These are phyloP conservation scores for Acanthoscelides obtectus DNA, from an alignment of 2,888 invertebrate genomes.

Conservation along the genomic window DNA sequence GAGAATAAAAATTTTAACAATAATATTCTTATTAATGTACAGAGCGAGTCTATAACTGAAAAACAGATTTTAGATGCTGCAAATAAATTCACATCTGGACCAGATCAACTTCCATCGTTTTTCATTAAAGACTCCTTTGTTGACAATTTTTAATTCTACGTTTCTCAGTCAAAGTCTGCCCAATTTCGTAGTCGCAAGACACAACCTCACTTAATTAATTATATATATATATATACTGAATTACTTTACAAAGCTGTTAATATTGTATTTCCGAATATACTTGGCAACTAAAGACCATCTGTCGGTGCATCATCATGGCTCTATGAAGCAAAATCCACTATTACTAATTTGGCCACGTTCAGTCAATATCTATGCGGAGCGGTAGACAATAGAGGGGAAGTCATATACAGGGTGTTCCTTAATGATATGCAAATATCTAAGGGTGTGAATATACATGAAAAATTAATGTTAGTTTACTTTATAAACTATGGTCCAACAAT, in stretches of 20 bases:
- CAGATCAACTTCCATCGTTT: slow-evolving; percentile 6
- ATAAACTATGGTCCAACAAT: too few relatives aligned
- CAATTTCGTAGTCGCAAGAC: slow-evolving; percentile 4
- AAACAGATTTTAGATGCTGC: slow-evolving; percentile 5
- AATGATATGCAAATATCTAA: too few relatives aligned
- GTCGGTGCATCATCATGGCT: slow-evolving; percentile 1
- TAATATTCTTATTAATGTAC: neutral
- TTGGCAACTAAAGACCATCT: neutral
- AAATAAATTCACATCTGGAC: slow-evolving; percentile 6
- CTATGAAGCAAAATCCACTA: slow-evolving; percentile 4
- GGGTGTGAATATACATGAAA: too few relatives aligned
- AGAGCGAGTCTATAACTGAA: slow-evolving; percentile 1
- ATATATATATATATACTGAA: slow-evolving; percentile 2
- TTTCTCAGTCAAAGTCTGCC: slow-evolving; percentile 2
- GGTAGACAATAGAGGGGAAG: slow-evolving; percentile 2
- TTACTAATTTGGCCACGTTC: neutral
- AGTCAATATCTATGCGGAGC: slow-evolving; percentile 4
- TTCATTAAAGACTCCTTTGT: slow-evolving; percentile 8
- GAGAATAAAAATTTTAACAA: neutral
- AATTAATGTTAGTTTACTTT: too few relatives aligned
- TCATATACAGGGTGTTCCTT: too few relatives aligned
- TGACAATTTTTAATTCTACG: too few relatives aligned
- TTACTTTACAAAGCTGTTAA: slow-evolving; percentile 3
- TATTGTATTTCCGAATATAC: slow-evolving; percentile 5
- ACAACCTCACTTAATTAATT: too few relatives aligned